A percentile compares a stretch with the other conserved stretches of the same genome.
These are phyloP conservation scores for Hemaris fuciformis DNA, from an alignment of 2,888 invertebrate genomes.

Conservation along the genomic window DNA sequence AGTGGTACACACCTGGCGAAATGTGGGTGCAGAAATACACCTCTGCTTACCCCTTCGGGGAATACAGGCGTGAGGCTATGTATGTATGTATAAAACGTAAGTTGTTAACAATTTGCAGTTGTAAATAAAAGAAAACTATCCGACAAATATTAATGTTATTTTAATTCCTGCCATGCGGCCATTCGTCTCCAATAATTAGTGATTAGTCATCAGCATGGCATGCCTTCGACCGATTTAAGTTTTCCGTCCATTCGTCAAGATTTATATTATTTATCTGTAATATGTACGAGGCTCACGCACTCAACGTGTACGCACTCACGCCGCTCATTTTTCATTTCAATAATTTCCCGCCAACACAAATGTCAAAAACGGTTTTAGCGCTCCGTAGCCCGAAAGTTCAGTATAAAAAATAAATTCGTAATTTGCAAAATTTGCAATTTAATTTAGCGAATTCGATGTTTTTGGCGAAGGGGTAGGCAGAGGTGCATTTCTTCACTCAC, in stretches of 20 bases:
- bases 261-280: constrained; percentile 1
- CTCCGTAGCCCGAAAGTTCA: background rate
- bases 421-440: too few relatives aligned
- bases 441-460: too few relatives aligned
- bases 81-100: too few relatives aligned
- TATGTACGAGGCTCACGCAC: constrained; percentile 17
- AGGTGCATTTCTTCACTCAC: too few relatives aligned
- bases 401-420: too few relatives aligned
- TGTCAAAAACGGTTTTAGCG: constrained; percentile 26
- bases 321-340: constrained; percentile 23
- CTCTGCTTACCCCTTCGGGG: too few relatives aligned
- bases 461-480: too few relatives aligned
- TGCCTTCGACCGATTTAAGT: background rate
- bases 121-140: too few relatives aligned
- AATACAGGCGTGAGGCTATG: too few relatives aligned
- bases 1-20: too few relatives aligned
- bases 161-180: background rate
- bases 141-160: background rate
- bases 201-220: background rate
- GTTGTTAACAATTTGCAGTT: too few relatives aligned
- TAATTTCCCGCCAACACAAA: constrained; percentile 29
- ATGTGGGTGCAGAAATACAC: too few relatives aligned
- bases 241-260: background rate
- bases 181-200: background rate
- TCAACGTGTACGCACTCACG: constrained; percentile 20